Evolutionary conservation across 2,888 invertebrate species (phyloP), one percentile per base, ranked within the genome.

Genomic region (Watsonalla cultraria): DNA sequence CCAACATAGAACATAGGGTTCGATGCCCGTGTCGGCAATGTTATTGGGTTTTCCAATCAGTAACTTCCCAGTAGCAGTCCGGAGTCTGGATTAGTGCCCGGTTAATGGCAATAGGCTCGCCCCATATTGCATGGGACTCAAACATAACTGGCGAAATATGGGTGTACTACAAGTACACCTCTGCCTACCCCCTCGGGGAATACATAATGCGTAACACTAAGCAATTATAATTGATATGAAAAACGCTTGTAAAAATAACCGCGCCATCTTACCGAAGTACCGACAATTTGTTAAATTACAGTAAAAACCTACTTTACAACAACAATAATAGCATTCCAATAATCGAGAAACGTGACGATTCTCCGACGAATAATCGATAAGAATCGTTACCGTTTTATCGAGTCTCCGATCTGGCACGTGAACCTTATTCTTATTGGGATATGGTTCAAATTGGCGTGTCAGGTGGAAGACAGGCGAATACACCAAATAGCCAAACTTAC

Each of bases 291-390:
- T 53, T 55, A 56, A 54, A 52, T 39, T 54, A 47, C 51, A 59
- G 56, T 63, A 70, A 72, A 72, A 72, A 62, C 70, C 72, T 77
- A 82, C 71, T 54, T 71, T 68, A 76, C 63, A 78, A 80, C 78
- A 79, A 80, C 76, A 70, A 81, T 42, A 7, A 42, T 71, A 84
- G 80, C 82, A 65, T 68, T 67, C 66, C 59, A 65, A 62, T 65
- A 55, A 61, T 62, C 55, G 39, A 48, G 46, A 58, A 55, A 42
- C 55, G 52, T 47, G 58, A 56, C 62, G 57, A 56, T 57, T 57
- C 42, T 48, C 11, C 42, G 42, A 49, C 15, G 47, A 50, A 50
- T 51, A 46, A 53, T 54, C 45, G 34, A 53, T 57, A 51, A 52
- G 57, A 51, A 58, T 58, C 55, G 59, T 53, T 56, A 54, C 45